phyloP scores from a whole-genome alignment of 1,140 invertebrate genomes.

The Latrodectus geometricus region DNA sequence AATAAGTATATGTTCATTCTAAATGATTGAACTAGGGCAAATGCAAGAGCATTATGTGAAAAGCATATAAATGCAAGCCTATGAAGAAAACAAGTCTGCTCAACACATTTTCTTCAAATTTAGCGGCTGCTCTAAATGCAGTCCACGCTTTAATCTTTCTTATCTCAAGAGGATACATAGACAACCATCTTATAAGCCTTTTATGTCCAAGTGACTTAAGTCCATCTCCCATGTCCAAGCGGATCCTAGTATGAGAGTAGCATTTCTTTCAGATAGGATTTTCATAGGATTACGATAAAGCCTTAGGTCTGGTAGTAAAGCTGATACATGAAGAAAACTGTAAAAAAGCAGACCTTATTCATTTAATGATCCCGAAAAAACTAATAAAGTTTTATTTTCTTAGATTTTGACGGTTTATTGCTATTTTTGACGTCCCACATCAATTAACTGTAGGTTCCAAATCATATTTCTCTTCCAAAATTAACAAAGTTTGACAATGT shows the following conservation, averaged over 20 bases:
- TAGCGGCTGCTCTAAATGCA: not conserved
- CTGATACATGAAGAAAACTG: constrained; percentile 31
- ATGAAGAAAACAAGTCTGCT: not conserved
- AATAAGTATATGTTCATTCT: too few relatives aligned
- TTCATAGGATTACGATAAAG: constrained; percentile 49
- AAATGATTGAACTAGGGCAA: too few relatives aligned
- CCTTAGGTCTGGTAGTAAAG: constrained; percentile 15
- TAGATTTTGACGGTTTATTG: not conserved
- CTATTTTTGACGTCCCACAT: too few relatives aligned
- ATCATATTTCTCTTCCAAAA: too few relatives aligned
- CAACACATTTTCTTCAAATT: not conserved
- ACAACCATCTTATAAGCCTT: constrained; percentile 25
- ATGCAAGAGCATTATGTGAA: too few relatives aligned
- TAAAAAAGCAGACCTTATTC: constrained; percentile 2
- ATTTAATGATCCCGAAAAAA: not conserved
- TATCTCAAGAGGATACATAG: constrained; percentile 20
- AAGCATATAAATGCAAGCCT: too few relatives aligned
- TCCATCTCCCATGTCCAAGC: constrained; percentile 20
- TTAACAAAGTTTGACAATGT: too few relatives aligned
- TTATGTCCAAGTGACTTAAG: constrained; percentile 39
- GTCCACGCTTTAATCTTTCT: constrained; percentile 36
- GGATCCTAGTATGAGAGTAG: constrained; percentile 13
- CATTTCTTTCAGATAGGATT: constrained; percentile 46
- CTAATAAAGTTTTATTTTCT: not conserved
- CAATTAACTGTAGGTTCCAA: too few relatives aligned